Base-by-base conservation (phyloP, 2,888 invertebrate genomes). In the Tenthredo notha region DNA sequence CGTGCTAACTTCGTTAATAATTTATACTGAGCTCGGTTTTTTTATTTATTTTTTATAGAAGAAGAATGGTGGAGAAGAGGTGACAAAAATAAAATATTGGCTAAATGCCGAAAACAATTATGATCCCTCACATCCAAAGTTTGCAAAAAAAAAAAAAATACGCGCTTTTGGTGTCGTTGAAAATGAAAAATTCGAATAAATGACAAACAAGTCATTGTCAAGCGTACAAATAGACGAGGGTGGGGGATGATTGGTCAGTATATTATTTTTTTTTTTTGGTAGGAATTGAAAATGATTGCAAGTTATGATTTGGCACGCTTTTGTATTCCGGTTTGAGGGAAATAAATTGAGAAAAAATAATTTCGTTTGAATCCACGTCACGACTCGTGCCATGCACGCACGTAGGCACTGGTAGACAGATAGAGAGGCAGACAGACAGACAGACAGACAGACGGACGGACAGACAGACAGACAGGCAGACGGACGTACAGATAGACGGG, bases 301-400 rank as follows among this genome's bases (percentile, higher is more conserved):
- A 80, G 33, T 80, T 80, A 80, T 80, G 78, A 80, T 80, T 80
- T 80, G 78, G 78, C 78, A 80, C 61, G 78, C n/a, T 61, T 80
- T 61, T 37, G 58, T 37, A 80, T 80, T 80, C 58, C 61, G 37
- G 25, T 40, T 61, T 18, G 15, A 54, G 50, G 61, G 37, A 80
- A 61, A 61, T 80, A 58, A 80, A 40, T 58, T 61, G 78, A 61
- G 58, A 61, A 80, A 80, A 80, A 40, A 58, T 15, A 61, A 58
- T 80, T 80, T 61, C 37, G 61, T 80, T 80, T 61, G 61, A 37
- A 80, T 58, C 78, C 78, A 61, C 78, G 78, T 80, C 78, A 80
- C 61, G 78, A 80, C 40, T 80, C 78, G 78, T 80, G 37, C 37
- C 58, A 15, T 40, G 78, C 78, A 61, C 78, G 58, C 61, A 80